phyloP scores from a whole-genome alignment of 2,113 vertebrate genomes.

The Poeciliopsis prolifica region DNA sequence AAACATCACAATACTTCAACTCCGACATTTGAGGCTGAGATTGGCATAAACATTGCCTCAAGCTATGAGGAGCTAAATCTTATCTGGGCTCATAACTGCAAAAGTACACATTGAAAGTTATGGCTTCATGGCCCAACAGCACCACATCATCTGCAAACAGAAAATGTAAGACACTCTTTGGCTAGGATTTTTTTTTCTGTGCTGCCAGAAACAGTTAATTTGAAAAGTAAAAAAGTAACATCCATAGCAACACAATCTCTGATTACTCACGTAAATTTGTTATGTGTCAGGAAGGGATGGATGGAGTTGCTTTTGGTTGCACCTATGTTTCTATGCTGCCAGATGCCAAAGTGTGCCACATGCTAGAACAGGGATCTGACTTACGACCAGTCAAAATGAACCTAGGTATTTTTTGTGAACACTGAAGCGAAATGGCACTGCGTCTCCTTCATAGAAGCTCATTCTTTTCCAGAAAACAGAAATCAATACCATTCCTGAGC shows the following conservation, averaged over 20 bases:
- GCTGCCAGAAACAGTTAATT: not conserved
- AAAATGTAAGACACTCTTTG: not conserved
- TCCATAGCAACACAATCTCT: not conserved
- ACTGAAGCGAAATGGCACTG: constrained; percentile 53
- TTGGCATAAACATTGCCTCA: not conserved
- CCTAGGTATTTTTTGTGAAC: constrained; percentile 20
- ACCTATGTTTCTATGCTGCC: not conserved
- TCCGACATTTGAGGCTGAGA: too few species aligned
- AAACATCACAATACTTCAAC: too few species aligned
- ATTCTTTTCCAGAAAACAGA: constrained; percentile 51
- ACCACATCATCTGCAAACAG: not conserved
- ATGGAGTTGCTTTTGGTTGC: too few species aligned
- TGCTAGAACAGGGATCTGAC: not conserved
- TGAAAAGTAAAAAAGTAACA: not conserved
- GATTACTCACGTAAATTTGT: not conserved
- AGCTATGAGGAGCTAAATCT: not conserved
- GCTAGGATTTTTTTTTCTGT: not conserved
- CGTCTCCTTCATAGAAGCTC: constrained; percentile 12
- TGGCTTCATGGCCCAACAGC: not conserved
- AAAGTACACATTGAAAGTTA: not conserved
- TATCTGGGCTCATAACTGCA: not conserved
- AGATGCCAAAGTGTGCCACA: not conserved
- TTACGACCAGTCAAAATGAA: too few species aligned
- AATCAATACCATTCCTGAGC: constrained; percentile 78
- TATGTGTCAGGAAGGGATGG: too few species aligned